phyloP scores from a whole-genome alignment of 2,888 invertebrate genomes.

The Heliothis peltigera region DNA sequence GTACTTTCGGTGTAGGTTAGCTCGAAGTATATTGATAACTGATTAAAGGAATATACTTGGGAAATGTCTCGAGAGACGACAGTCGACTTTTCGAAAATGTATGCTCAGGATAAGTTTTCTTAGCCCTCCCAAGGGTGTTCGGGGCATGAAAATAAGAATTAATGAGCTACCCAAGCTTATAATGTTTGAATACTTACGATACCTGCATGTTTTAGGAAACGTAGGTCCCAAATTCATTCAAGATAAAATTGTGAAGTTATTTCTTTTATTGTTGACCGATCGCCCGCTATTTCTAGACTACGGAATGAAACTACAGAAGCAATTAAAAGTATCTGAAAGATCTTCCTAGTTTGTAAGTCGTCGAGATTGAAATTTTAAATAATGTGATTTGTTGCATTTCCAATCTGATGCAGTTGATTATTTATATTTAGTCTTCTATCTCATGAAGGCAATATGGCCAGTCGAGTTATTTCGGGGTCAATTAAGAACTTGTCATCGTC shows the following conservation, averaged over 20 bases:
- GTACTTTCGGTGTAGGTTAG: neutral
- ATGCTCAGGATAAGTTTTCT: slow-evolving; percentile 38
- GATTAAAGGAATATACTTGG: slow-evolving; percentile 24
- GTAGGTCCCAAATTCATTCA: slow-evolving; percentile 1
- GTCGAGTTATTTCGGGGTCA: neutral
- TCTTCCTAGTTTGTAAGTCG: neutral
- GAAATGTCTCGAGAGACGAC: slow-evolving; percentile 9
- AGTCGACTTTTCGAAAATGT: slow-evolving; percentile 29
- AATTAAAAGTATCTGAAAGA: slow-evolving; percentile 10
- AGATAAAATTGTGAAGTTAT: neutral
- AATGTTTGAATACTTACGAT: slow-evolving; percentile 21
- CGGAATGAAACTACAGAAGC: neutral
- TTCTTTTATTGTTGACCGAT: neutral
- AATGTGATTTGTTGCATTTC: slow-evolving; percentile 14
- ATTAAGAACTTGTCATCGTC: too few relatives aligned
- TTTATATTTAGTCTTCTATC: slow-evolving; percentile 6
- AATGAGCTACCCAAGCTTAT: slow-evolving; percentile 34
- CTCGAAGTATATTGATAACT: slow-evolving; percentile 11
- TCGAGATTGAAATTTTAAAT: slow-evolving; percentile 17
- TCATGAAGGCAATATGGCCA: neutral
- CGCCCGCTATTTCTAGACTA: neutral
- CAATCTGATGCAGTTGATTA: slow-evolving; percentile 11
- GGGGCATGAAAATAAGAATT: slow-evolving; percentile 40
- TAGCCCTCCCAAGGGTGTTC: slow-evolving; percentile 24
- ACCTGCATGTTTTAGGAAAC: slow-evolving; percentile 21